These are phyloP conservation scores for Gopherus flavomarginatus DNA, from an alignment of 2,113 vertebrate species.

Conservation along the genomic window DNA sequence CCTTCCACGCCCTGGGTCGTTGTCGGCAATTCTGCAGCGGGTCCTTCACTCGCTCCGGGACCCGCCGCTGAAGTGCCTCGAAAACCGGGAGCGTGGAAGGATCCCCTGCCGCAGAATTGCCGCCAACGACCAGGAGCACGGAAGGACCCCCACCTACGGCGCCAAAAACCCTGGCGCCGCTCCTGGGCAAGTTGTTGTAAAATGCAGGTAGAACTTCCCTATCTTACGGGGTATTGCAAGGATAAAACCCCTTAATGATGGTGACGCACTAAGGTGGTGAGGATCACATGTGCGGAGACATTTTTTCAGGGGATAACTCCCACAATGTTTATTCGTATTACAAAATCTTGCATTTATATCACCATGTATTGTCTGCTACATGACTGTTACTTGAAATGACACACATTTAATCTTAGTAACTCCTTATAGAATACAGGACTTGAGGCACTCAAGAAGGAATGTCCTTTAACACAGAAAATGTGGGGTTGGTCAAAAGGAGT, in stretches of 20 bases:
- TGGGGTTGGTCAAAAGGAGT: accelerated
- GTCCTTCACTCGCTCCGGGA: no score
- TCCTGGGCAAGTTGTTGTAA: not conserved
- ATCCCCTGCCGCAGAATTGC: no score
- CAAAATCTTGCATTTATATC: not conserved
- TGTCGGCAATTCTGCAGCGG: no score
- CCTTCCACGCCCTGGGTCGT: no score
- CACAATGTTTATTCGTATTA: not conserved
- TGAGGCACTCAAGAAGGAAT: accelerated
- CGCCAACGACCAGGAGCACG: no score
- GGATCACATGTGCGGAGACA: not conserved
- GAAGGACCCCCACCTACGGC: no score
- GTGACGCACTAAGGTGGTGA: not conserved
- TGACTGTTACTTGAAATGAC: not conserved
- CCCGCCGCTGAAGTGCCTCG: no score
- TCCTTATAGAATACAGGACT: not conserved
- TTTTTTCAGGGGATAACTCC: not conserved
- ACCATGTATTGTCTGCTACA: not conserved
- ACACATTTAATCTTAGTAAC: not conserved
- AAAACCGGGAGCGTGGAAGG: no score
- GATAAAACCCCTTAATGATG: not conserved
- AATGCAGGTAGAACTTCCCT: not conserved
- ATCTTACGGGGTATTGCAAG: not conserved
- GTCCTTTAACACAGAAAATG: accelerated
- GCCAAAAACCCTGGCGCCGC: no score